A percentile compares a stretch with the other conserved stretches of the same genome.
Conservation (phyloP, 1,140 invertebrate genomes). For the Drosophila mojavensis region DNA sequence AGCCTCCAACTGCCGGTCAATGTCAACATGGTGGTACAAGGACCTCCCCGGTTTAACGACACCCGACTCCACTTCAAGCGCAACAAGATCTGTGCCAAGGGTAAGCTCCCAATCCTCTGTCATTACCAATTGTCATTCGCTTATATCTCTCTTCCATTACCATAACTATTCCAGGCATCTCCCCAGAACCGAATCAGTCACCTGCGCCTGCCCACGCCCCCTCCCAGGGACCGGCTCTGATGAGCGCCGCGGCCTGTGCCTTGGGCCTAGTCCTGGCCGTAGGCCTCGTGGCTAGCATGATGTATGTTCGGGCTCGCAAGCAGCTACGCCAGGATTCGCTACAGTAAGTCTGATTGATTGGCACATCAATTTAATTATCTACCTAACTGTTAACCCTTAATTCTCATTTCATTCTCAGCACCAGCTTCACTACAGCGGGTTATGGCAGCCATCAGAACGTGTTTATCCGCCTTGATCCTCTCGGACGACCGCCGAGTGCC, state of each 20-base stretch:
- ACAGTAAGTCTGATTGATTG: slow-evolving; percentile 86
- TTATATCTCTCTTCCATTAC: slow-evolving; percentile 7
- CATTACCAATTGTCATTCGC: neutral
- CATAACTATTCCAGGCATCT: slow-evolving; percentile 62
- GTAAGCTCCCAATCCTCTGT: slow-evolving; percentile 83
- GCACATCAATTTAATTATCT: slow-evolving; percentile 30
- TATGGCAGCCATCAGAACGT: slow-evolving; percentile 90
- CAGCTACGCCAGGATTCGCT: slow-evolving; percentile 89
- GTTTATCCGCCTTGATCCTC: slow-evolving; percentile 88
- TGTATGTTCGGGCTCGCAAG: slow-evolving; percentile 92
- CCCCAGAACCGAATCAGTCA: slow-evolving; percentile 81
- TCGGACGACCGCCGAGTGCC: slow-evolving; percentile 88
- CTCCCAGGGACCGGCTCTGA: slow-evolving; percentile 75
- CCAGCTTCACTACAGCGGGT: slow-evolving; percentile 88
- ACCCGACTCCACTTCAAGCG: slow-evolving; percentile 91
- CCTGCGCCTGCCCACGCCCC: slow-evolving; percentile 80
- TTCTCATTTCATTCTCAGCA: slow-evolving; percentile 76
- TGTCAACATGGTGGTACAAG: slow-evolving; percentile 91
- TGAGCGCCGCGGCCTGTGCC: slow-evolving; percentile 90
- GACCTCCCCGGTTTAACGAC: slow-evolving; percentile 86
- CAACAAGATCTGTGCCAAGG: slow-evolving; percentile 94
- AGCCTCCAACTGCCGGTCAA: slow-evolving; percentile 89
- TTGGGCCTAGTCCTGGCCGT: slow-evolving; percentile 90
- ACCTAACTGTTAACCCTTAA: neutral
- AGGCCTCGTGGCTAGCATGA: slow-evolving; percentile 88